Conservation (phyloP, 2,797 vertebrate species). For the Lepus townsendii region DNA sequence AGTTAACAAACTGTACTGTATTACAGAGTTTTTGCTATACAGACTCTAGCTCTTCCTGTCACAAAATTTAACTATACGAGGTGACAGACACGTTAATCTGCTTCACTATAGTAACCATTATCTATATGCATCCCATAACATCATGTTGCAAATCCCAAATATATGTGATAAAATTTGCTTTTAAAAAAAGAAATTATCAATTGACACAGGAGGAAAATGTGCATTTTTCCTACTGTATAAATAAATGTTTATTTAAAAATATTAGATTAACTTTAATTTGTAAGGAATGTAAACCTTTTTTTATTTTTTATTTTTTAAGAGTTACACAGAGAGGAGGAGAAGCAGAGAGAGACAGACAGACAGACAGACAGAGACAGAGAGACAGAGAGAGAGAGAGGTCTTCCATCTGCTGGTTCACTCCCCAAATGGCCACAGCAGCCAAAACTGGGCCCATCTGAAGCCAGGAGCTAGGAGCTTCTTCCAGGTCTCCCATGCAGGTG, state of each 20-base stretch:
- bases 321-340: too few relatives aligned
- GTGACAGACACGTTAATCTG: background rate
- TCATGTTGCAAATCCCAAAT: background rate
- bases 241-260: constrained; percentile 50
- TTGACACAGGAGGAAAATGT: background rate
- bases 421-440: too few relatives aligned
- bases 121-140: background rate
- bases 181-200: constrained; percentile 54
- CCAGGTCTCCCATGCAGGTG: too few relatives aligned
- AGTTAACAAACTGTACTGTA: background rate
- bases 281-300: constrained; percentile 24
- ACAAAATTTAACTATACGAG: background rate
- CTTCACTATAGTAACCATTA: background rate
- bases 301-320: constrained; percentile 21
- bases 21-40: background rate
- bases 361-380: too few relatives aligned
- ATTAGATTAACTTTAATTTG: constrained; percentile 19
- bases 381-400: too few relatives aligned
- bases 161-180: background rate
- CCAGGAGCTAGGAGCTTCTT: too few relatives aligned
- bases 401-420: too few relatives aligned
- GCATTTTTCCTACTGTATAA: background rate
- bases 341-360: too few relatives aligned
- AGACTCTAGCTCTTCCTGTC: background rate
- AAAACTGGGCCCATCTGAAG: too few relatives aligned